Evolutionary conservation across 2,113 vertebrate genomes (phyloP).

Genomic region (Hydrochoerus hydrochaeris): DNA sequence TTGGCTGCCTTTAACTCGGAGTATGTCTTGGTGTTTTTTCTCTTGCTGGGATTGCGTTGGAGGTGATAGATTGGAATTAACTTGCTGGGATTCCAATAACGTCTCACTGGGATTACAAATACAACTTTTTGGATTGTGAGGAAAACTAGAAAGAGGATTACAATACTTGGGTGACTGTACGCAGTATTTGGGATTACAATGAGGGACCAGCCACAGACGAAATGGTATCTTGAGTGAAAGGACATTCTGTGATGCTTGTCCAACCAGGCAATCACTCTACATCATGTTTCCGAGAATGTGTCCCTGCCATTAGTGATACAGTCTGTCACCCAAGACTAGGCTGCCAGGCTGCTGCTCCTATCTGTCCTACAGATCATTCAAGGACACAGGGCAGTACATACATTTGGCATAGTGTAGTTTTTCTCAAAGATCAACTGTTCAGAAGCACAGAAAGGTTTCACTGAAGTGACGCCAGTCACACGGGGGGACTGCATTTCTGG

Average conservation of each 20-base stretch:
- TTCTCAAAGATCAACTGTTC: not conserved
- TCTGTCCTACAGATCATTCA: not conserved
- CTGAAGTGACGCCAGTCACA: not conserved
- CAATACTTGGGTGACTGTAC: too few relatives aligned
- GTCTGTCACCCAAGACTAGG: not conserved
- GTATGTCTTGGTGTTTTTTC: too few relatives aligned
- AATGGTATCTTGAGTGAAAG: not conserved
- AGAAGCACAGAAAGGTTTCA: not conserved
- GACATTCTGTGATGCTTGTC: not conserved
- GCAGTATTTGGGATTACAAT: too few relatives aligned
- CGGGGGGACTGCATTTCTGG: too few relatives aligned
- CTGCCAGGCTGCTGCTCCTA: not conserved
- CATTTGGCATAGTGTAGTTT: not conserved
- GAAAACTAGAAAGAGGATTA: too few relatives aligned
- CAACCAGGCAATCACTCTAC: not conserved
- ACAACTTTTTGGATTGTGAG: too few relatives aligned
- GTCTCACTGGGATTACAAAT: too few relatives aligned
- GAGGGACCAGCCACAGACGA: not conserved
- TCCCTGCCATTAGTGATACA: not conserved
- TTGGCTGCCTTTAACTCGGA: too few relatives aligned
- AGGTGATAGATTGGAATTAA: too few relatives aligned
- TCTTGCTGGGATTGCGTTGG: too few relatives aligned
- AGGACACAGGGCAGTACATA: not conserved
- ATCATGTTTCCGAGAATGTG: not conserved
- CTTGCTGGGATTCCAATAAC: too few relatives aligned